Conservation (phyloP, 2,888 invertebrate species). For the Drosophila fulvimacula region DNA sequence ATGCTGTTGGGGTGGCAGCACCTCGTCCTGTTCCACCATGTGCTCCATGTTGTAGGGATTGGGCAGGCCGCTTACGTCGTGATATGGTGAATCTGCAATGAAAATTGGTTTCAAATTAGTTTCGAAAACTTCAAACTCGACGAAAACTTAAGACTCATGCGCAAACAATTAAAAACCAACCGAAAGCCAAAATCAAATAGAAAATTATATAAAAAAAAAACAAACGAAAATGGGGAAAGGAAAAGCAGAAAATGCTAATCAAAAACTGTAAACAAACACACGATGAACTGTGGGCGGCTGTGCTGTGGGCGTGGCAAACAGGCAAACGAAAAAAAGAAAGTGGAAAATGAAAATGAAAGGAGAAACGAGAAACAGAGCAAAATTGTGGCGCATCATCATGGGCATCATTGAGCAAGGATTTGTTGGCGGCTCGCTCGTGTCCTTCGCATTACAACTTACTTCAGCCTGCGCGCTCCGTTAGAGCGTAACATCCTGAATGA, state of each 20-base stretch:
- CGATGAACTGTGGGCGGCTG: conserved; percentile 37
- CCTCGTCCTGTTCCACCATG: conserved; percentile 91
- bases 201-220: neutral
- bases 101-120: conserved; percentile 67
- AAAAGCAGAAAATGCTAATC: conserved; percentile 6
- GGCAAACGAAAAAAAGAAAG: conserved; percentile 16
- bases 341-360: conserved; percentile 4
- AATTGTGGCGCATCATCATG: conserved; percentile 51
- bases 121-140: conserved; percentile 19
- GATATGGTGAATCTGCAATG: conserved; percentile 92
- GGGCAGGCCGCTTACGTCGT: conserved; percentile 96
- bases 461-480: conserved; percentile 84
- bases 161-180: conserved; percentile 74
- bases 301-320: conserved; percentile 18
- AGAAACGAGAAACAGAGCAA: conserved; percentile 8
- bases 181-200: conserved; percentile 27
- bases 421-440: conserved; percentile 10
- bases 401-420: conserved; percentile 33
- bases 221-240: neutral
- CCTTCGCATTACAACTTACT: conserved; percentile 78
- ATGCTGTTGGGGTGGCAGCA: conserved; percentile 90
- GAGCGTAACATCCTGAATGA: conserved; percentile 85
- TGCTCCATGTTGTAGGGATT: conserved; percentile 94
- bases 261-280: conserved; percentile 52
- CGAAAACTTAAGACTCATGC: conserved; percentile 64